Evolutionary conservation across 2,888 invertebrate species (phyloP).

Genomic region (Mechanitis mazaeus): DNA sequence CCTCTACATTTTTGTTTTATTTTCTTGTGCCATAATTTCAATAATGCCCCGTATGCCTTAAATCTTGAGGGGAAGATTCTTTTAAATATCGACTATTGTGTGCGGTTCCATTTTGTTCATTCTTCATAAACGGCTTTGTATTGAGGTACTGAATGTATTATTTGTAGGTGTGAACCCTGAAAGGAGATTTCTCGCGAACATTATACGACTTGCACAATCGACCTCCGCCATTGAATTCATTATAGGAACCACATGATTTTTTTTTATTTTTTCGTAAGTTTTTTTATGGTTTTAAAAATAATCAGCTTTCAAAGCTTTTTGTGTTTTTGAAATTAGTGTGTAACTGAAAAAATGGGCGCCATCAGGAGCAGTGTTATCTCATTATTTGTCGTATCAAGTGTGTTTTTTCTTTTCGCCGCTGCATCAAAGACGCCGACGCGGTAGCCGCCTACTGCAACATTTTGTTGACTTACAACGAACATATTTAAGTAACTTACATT

Average conservation of each 20-base stretch:
- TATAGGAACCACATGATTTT: conserved; percentile 15
- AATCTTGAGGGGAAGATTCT: conserved; percentile 65
- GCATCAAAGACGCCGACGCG: conserved; percentile 63
- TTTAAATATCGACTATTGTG: conserved; percentile 72
- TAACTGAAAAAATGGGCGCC: conserved; percentile 62
- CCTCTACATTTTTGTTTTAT: conserved; percentile 69
- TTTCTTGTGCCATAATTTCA: conserved; percentile 66
- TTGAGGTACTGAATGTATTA: conserved; percentile 70
- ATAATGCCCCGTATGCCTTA: conserved; percentile 61
- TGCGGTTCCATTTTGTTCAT: conserved; percentile 39
- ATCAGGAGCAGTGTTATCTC: conserved; percentile 56
- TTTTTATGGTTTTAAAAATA: conserved; percentile 10
- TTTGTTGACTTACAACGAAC: conserved; percentile 53
- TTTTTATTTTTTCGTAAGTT: no score
- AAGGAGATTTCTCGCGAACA: conserved; percentile 39
- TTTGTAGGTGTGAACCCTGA: conserved; percentile 67
- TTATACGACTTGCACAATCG: conserved; percentile 35
- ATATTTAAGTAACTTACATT: conserved; percentile 51
- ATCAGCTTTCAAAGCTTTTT: conserved; percentile 40
- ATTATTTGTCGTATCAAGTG: conserved; percentile 74
- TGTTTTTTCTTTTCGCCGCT: conserved; percentile 49
- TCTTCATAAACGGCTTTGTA: conserved; percentile 50
- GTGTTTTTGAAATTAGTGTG: conserved; percentile 45
- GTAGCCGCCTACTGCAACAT: conserved; percentile 53
- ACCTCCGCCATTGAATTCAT: conserved; percentile 25